A percentile compares a stretch with the other conserved stretches of the same genome.
phyloP scores from a whole-genome alignment of 1,140 invertebrate genomes.

The Achatina immaculata region DNA sequence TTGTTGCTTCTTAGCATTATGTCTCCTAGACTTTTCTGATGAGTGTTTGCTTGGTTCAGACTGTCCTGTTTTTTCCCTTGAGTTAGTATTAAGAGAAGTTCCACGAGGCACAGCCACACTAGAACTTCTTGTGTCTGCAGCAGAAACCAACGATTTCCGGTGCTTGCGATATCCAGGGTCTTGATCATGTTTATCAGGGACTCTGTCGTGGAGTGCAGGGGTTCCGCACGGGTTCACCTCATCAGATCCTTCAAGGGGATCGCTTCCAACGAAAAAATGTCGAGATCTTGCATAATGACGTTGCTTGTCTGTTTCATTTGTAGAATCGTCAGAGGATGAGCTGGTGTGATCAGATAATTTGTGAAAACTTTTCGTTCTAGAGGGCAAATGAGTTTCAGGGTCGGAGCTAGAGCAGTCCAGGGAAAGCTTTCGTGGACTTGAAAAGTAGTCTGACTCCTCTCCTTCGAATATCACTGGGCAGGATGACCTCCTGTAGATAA shows the following conservation, averaged over 20 bases:
- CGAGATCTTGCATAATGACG: too few relatives aligned
- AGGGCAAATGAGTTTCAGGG: not conserved
- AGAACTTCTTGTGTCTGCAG: too few relatives aligned
- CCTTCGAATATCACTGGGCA: not conserved
- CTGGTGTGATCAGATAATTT: too few relatives aligned
- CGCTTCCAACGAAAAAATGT: not conserved
- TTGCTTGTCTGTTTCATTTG: not conserved
- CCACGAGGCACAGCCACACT: too few relatives aligned
- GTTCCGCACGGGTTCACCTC: not conserved
- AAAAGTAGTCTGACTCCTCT: not conserved
- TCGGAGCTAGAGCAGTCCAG: not conserved
- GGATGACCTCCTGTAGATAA: not conserved
- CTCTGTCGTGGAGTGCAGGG: not conserved
- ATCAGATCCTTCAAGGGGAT: not conserved
- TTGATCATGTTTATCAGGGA: too few relatives aligned
- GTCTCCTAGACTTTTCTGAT: too few relatives aligned
- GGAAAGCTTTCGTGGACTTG: not conserved
- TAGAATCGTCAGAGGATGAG: not conserved
- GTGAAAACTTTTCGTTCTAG: not conserved
- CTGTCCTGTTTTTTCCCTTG: too few relatives aligned
- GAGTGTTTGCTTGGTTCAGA: too few relatives aligned
- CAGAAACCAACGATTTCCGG: too few relatives aligned
- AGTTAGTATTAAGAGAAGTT: too few relatives aligned
- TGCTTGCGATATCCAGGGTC: too few relatives aligned
- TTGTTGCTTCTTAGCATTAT: too few relatives aligned